phyloP scores from a whole-genome alignment of 2,888 invertebrate species.

The Aphodius sticticus region DNA sequence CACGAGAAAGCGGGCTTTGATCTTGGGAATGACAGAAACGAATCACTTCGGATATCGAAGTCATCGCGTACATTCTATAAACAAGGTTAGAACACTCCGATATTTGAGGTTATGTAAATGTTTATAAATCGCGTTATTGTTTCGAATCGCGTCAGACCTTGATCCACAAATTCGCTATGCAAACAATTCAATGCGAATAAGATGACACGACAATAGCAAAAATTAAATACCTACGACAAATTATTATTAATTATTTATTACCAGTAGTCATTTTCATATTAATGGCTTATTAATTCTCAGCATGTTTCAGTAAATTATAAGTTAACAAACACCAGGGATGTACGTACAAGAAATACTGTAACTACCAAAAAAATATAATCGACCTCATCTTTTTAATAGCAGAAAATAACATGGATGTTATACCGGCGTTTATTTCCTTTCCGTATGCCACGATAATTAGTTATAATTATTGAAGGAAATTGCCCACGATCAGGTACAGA shows the following conservation, averaged over 20 bases:
- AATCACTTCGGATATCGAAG: background rate
- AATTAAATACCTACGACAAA: no score
- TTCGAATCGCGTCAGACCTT: background rate
- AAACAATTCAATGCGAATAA: background rate
- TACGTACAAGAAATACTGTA: background rate
- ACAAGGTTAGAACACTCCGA: background rate
- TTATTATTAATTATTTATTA: background rate
- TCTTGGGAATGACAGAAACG: background rate
- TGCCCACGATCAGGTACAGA: background rate
- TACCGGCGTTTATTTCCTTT: background rate
- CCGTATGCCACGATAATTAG: background rate
- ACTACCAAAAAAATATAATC: background rate
- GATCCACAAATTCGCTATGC: background rate
- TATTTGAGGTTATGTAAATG: constrained; percentile 4
- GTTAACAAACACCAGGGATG: background rate
- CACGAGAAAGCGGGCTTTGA: background rate
- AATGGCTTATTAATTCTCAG: background rate
- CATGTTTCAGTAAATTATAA: background rate
- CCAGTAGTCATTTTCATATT: background rate
- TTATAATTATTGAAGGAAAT: background rate
- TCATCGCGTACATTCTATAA: background rate
- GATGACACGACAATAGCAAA: background rate
- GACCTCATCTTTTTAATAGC: background rate
- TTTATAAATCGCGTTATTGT: constrained; percentile 4
- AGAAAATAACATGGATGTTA: constrained; percentile 4